These are phyloP conservation scores for Helogale parvula DNA, from an alignment of 2,113 vertebrate species.

Conservation along the genomic window DNA sequence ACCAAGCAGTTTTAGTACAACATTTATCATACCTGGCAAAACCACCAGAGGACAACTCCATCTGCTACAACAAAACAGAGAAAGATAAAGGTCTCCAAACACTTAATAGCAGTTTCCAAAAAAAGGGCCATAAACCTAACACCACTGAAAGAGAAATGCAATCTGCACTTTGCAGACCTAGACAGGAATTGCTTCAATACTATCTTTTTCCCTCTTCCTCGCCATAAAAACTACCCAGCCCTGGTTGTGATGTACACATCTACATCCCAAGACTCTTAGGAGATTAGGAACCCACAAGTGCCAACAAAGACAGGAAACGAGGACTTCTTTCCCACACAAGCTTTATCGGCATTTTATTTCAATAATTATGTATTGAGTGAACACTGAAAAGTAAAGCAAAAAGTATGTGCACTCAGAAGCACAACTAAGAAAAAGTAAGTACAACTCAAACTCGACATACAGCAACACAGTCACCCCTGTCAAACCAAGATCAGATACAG, in stretches of 20 bases:
- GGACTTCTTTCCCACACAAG: conserved; percentile 73
- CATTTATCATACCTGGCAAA: conserved; percentile 78
- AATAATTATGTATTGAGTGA: background rate
- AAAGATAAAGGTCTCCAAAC: conserved; percentile 78
- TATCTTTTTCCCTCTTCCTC: conserved; percentile 75
- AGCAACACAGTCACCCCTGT: background rate
- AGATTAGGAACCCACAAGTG: conserved; percentile 75
- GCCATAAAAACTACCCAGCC: conserved; percentile 63
- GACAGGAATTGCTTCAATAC: conserved; percentile 68
- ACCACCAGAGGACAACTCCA: conserved; percentile 70
- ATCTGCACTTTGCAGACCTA: conserved; percentile 66
- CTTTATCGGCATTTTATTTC: conserved; percentile 46
- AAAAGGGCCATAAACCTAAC: conserved; percentile 72
- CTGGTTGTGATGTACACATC: conserved; percentile 67
- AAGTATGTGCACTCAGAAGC: background rate
- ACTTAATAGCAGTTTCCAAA: conserved; percentile 75
- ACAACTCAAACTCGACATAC: background rate
- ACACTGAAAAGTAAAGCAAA: conserved; percentile 30
- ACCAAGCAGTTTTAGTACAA: conserved; percentile 66
- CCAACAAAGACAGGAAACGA: conserved; percentile 79
- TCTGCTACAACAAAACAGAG: conserved; percentile 76
- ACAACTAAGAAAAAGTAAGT: background rate
- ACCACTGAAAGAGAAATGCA: conserved; percentile 70
- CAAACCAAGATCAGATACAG: background rate
- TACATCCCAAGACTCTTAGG: conserved; percentile 67